A percentile compares a stretch with the other conserved stretches of the same genome.
Conservation (phyloP, 1,140 invertebrate species). For the Drosophila ficusphila region DNA sequence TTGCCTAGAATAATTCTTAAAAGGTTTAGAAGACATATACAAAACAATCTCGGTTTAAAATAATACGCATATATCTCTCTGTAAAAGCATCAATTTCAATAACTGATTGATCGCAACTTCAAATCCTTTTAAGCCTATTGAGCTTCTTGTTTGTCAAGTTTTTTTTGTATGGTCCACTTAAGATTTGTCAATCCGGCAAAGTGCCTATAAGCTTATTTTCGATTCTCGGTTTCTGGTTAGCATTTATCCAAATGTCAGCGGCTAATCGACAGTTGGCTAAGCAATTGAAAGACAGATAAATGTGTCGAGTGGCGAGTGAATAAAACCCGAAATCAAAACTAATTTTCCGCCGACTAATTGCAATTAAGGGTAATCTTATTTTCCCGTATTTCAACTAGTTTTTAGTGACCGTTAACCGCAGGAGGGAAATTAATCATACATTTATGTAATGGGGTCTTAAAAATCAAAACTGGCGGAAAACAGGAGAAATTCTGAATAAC, state of each 20-base stretch:
- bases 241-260: conserved; percentile 36
- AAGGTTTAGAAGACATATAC: neutral
- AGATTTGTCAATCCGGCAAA: conserved; percentile 44
- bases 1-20: no score
- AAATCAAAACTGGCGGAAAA: neutral
- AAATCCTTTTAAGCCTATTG: conserved; percentile 25
- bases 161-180: conserved; percentile 19
- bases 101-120: neutral
- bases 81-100: neutral
- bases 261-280: conserved; percentile 37
- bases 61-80: no score
- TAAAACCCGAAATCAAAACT: conserved; percentile 30
- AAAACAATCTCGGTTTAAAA: no score
- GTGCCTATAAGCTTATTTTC: conserved; percentile 22
- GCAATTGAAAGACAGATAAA: conserved; percentile 35
- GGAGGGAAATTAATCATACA: conserved; percentile 20
- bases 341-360: conserved; percentile 40
- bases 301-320: conserved; percentile 3
- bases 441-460: conserved; percentile 37
- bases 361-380: conserved; percentile 40
- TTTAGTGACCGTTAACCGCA: neutral
- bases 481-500: conserved; percentile 22
- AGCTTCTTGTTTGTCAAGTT: conserved; percentile 17
- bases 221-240: conserved; percentile 30
- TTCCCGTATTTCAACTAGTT: conserved; percentile 26